phyloP scores from a whole-genome alignment of 2,888 invertebrate genomes.

The Ceratothoa steindachneri region DNA sequence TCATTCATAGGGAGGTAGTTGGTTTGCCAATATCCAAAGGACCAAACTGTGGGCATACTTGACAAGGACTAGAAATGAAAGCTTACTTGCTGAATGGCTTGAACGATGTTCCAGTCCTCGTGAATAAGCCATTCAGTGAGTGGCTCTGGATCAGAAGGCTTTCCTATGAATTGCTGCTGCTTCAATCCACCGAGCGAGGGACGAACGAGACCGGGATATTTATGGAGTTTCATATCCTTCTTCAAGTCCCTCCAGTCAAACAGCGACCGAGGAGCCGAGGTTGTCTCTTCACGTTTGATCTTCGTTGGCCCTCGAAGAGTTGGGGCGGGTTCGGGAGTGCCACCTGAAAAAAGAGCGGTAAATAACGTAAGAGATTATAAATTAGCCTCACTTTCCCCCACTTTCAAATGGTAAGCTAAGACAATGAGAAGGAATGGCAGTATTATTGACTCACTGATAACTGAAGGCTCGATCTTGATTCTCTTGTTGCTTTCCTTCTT shows the following conservation, averaged over 20 bases:
- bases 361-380: neutral
- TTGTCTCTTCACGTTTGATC: constrained; percentile 57
- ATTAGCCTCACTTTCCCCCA: neutral
- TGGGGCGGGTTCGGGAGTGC: constrained; percentile 17
- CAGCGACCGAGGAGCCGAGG: constrained; percentile 71
- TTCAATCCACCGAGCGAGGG: constrained; percentile 49
- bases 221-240: constrained; percentile 58
- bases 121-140: constrained; percentile 83
- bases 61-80: no score
- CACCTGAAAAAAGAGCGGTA: constrained; percentile 25
- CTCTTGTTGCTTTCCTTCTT: constrained; percentile 70
- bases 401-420: no score
- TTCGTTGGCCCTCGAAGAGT: constrained; percentile 24
- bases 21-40: neutral
- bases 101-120: constrained; percentile 83
- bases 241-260: constrained; percentile 78
- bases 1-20: no score
- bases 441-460: constrained; percentile 49
- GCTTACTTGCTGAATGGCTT: constrained; percentile 56
- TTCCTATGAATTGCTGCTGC: constrained; percentile 50
- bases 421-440: no score
- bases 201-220: constrained; percentile 32
- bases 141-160: constrained; percentile 55
- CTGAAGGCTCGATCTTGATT: constrained; percentile 62
- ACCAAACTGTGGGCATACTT: neutral